Conservation (phyloP, 2,797 vertebrate genomes). For the Pipistrellus nathusii region DNA sequence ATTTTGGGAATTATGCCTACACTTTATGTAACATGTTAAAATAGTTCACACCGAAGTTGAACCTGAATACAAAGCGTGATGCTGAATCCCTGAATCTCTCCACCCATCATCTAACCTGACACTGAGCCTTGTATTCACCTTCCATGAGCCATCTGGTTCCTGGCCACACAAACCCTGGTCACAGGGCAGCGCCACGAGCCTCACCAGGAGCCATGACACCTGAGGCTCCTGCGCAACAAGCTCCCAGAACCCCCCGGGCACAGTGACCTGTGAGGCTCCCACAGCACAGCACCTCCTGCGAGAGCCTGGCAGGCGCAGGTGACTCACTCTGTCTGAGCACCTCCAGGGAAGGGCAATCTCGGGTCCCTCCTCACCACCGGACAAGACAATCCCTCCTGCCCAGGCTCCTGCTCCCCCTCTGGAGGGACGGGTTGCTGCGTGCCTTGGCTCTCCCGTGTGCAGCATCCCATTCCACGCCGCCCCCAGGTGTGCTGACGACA, state of each 20-base stretch:
- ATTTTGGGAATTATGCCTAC: neutral
- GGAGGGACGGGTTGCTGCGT: neutral
- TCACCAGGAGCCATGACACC: neutral
- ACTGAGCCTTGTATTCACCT: too few relatives aligned
- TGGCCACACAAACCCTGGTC: neutral
- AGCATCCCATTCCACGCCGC: neutral
- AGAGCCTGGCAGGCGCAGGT: neutral
- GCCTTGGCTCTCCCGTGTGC: neutral
- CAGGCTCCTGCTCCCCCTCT: neutral
- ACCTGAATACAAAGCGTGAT: neutral
- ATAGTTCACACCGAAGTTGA: neutral
- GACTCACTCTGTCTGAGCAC: neutral
- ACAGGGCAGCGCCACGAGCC: accelerated
- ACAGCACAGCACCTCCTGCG: neutral
- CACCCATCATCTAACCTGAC: neutral
- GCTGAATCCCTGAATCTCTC: neutral
- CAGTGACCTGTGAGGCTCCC: neutral
- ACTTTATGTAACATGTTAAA: neutral
- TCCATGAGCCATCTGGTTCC: neutral
- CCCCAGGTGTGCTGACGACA: neutral
- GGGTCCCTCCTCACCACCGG: neutral
- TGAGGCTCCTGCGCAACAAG: neutral
- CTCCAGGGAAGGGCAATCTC: neutral
- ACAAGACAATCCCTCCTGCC: neutral
- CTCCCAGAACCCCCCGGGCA: too few relatives aligned